Evolutionary conservation across 2,113 vertebrate species (phyloP).

Genomic region (Arothron firmamentum): DNA sequence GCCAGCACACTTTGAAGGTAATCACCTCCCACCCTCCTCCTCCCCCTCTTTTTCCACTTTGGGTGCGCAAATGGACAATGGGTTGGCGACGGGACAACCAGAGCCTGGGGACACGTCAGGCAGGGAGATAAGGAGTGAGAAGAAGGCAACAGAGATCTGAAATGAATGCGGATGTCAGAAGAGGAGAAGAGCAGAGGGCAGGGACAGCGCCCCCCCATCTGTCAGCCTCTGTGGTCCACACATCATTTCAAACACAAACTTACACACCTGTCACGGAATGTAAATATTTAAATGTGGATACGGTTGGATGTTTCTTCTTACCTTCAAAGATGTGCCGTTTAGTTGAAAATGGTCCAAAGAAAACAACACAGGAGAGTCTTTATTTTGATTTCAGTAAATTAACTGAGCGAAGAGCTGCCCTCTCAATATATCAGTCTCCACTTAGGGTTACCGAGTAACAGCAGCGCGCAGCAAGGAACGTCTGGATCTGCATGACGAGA

Average conservation of each 20-base stretch:
- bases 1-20: slow-evolving; percentile 53
- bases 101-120: slow-evolving; percentile 41
- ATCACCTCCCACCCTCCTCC: slow-evolving; percentile 39
- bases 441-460: slow-evolving; percentile 35
- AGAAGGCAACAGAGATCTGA: slow-evolving; percentile 16
- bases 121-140: slow-evolving; percentile 28
- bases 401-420: background rate
- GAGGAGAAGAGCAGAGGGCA: slow-evolving; percentile 35
- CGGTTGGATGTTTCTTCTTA: slow-evolving; percentile 58
- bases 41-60: slow-evolving; percentile 41
- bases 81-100: slow-evolving; percentile 38
- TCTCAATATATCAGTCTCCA: slow-evolving; percentile 27
- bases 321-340: slow-evolving; percentile 65
- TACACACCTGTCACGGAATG: slow-evolving; percentile 61
- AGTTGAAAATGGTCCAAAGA: slow-evolving; percentile 45
- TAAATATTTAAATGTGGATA: slow-evolving; percentile 71
- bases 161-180: slow-evolving; percentile 27
- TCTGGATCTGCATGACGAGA: slow-evolving; percentile 15
- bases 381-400: slow-evolving; percentile 44
- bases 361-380: slow-evolving; percentile 44
- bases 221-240: slow-evolving; percentile 25
- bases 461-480: slow-evolving; percentile 20
- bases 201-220: slow-evolving; percentile 10
- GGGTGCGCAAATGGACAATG: slow-evolving; percentile 36
- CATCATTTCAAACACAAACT: slow-evolving; percentile 41